phyloP scores from a whole-genome alignment of 1,140 invertebrate genomes.

The Papilio machaon region DNA sequence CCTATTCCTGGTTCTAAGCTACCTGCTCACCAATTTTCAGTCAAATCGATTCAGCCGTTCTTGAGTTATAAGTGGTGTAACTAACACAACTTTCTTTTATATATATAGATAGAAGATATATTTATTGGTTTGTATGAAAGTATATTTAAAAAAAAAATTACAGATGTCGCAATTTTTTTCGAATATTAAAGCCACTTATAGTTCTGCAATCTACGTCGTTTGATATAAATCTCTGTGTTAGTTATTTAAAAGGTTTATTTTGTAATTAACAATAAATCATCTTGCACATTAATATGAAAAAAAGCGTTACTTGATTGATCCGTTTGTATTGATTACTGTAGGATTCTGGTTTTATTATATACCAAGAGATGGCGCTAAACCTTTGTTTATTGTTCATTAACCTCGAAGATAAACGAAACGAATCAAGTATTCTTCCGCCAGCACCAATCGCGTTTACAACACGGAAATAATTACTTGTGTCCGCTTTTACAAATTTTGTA shows the following conservation, averaged over 20 bases:
- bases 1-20: too few species aligned
- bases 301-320: neutral
- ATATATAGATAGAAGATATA: conserved; percentile 10
- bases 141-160: too few species aligned
- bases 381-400: conserved; percentile 42
- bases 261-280: too few species aligned
- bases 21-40: too few species aligned
- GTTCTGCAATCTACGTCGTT: too few species aligned
- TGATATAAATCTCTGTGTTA: too few species aligned
- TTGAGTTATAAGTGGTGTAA: neutral
- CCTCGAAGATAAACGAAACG: conserved; percentile 44
- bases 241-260: too few species aligned
- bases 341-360: neutral
- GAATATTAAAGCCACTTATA: too few species aligned
- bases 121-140: too few species aligned
- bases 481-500: neutral
- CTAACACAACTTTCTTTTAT: conserved; percentile 35
- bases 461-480: conserved; percentile 37
- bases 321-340: neutral
- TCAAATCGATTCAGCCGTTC: too few species aligned
- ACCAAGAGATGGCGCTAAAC: conserved; percentile 42
- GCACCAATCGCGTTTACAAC: conserved; percentile 46
- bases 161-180: too few species aligned
- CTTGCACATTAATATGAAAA: too few species aligned
- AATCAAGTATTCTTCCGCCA: conserved; percentile 32